Percentiles rank a stretch among this genome's conserved stretches.
phyloP scores from a whole-genome alignment of 2,888 invertebrate species.

The Tillus elongatus region DNA sequence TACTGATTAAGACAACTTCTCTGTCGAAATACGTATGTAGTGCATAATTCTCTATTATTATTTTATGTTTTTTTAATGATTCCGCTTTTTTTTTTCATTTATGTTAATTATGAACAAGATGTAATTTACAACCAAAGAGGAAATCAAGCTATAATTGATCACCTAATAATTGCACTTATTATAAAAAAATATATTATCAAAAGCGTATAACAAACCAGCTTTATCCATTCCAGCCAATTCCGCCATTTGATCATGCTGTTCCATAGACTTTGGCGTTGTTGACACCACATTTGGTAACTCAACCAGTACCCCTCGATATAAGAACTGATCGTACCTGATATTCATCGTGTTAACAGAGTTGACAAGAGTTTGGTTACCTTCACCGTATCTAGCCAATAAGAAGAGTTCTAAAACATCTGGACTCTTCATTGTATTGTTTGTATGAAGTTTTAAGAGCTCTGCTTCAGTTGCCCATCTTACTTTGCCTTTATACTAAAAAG shows the following conservation, averaged over 20 bases:
- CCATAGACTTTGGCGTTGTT: not conserved
- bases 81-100: too few relatives aligned
- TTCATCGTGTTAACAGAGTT: not conserved
- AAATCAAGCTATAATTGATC: too few relatives aligned
- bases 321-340: not conserved
- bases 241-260: not conserved
- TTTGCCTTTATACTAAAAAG: constrained; percentile 1
- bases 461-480: not conserved
- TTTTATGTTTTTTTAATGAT: too few relatives aligned
- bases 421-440: not conserved
- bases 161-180: too few relatives aligned
- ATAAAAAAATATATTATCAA: too few relatives aligned
- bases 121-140: too few relatives aligned
- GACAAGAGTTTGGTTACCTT: not conserved
- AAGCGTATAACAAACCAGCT: too few relatives aligned
- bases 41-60: too few relatives aligned
- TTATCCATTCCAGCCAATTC: not conserved
- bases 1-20: too few relatives aligned
- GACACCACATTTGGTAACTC: not conserved
- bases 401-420: not conserved
- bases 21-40: too few relatives aligned
- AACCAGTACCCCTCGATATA: not conserved
- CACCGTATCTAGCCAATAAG: not conserved
- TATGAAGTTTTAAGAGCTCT: not conserved
- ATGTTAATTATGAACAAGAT: too few relatives aligned